phyloP scores from a whole-genome alignment of 1,140 invertebrate species.

The Drosophila parvula region DNA sequence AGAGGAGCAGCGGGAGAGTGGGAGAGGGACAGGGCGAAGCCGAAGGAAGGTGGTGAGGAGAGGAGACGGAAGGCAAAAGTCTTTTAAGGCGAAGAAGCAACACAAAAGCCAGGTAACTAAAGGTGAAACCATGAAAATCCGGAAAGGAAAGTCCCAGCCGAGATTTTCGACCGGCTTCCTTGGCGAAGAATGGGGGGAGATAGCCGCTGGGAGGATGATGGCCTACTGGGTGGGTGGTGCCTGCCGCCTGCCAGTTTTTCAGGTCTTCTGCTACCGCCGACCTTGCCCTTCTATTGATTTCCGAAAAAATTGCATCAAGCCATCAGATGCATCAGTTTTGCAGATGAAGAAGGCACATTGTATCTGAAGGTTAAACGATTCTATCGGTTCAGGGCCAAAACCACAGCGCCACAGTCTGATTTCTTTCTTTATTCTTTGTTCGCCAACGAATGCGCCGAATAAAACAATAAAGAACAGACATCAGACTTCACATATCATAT shows the following conservation, averaged over 20 bases:
- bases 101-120: constrained; percentile 47
- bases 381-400: constrained; percentile 56
- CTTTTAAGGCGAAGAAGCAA: constrained; percentile 39
- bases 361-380: constrained; percentile 77
- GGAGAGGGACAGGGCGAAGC: constrained; percentile 9
- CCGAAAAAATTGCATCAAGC: constrained; percentile 50
- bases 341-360: constrained; percentile 55
- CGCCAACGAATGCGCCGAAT: constrained; percentile 26
- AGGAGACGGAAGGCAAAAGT: constrained; percentile 30
- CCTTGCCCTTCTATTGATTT: constrained; percentile 77
- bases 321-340: constrained; percentile 22
- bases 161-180: constrained; percentile 16
- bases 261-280: constrained; percentile 40
- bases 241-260: neutral
- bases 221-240: neutral
- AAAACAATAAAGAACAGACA: constrained; percentile 47
- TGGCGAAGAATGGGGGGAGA: neutral
- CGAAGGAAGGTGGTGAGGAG: constrained; percentile 19
- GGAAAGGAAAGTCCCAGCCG: constrained; percentile 4
- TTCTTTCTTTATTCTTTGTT: constrained; percentile 58
- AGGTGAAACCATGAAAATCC: constrained; percentile 19
- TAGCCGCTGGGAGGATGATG: neutral
- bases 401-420: constrained; percentile 26
- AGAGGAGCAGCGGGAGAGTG: constrained; percentile 13
- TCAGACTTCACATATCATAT: constrained; percentile 25